Conservation (phyloP, 64 coral and sea anemone species). For the Pocillopora damicornis region DNA sequence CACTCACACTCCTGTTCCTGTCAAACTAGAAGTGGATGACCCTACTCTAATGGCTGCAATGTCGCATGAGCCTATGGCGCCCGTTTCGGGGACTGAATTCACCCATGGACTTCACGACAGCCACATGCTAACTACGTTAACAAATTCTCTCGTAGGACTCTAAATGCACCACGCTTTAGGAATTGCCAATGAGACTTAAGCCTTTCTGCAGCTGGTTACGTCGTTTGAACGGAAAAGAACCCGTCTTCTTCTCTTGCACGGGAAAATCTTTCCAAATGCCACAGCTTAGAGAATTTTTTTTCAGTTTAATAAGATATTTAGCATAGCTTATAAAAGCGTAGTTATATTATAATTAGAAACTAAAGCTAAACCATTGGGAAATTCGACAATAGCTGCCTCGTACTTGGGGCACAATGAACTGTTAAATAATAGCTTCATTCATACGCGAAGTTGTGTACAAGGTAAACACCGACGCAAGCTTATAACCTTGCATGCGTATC, state of each 20-base stretch:
- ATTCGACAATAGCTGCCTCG: constrained; percentile 6
- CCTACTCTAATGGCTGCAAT: constrained; percentile 75
- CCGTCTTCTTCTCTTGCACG: neutral
- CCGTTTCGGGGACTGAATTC: constrained; percentile 67
- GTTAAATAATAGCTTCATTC: constrained; percentile 14
- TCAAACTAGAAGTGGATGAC: constrained; percentile 90
- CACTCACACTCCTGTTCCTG: constrained; percentile 53
- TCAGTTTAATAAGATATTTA: constrained; percentile 32
- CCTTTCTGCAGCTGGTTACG: constrained; percentile 7
- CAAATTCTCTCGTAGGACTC: constrained; percentile 95
- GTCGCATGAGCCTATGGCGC: constrained; percentile 60
- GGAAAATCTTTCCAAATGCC: constrained; percentile 14
- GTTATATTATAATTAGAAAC: neutral
- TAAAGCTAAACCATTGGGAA: constrained; percentile 4
- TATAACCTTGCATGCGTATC: neutral
- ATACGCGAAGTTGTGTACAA: constrained; percentile 4
- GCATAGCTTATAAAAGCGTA: constrained; percentile 8
- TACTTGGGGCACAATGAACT: neutral
- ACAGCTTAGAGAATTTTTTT: neutral
- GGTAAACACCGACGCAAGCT: neutral
- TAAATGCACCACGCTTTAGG: constrained; percentile 40
- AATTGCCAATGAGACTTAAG: neutral
- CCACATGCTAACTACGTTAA: constrained; percentile 91
- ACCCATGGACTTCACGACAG: constrained; percentile 85
- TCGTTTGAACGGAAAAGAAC: neutral